phyloP scores from a whole-genome alignment of 2,113 vertebrate genomes.

The Balaeniceps rex region DNA sequence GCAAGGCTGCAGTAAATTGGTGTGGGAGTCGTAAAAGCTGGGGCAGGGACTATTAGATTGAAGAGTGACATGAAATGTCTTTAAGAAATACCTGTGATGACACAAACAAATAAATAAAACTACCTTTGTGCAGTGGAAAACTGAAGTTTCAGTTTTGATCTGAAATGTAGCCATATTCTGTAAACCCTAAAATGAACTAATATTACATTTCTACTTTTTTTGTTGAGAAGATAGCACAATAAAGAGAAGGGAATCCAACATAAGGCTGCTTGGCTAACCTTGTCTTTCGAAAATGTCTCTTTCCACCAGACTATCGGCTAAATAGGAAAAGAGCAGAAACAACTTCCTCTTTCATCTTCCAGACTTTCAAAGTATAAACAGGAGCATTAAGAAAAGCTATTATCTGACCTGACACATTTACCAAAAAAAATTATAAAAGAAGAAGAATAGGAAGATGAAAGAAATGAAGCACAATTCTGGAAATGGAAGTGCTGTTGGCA shows the following conservation, averaged over 20 bases:
- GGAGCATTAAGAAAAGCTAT: not conserved
- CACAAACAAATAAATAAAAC: not conserved
- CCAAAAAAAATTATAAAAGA: not conserved
- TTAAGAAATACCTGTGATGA: not conserved
- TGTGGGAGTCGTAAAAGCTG: not conserved
- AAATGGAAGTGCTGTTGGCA: not conserved
- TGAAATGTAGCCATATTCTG: not conserved
- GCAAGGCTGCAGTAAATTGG: not conserved
- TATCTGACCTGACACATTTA: not conserved
- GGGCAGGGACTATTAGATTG: not conserved
- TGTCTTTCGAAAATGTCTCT: not conserved
- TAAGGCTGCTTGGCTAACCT: not conserved
- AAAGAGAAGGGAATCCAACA: not conserved
- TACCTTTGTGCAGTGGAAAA: not conserved
- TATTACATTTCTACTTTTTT: not conserved
- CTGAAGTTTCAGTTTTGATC: not conserved
- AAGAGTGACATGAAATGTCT: not conserved
- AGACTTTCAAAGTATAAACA: not conserved
- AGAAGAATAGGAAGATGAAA: not conserved
- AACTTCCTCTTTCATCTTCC: not conserved
- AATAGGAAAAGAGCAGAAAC: not conserved
- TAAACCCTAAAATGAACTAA: not conserved
- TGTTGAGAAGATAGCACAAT: not conserved
- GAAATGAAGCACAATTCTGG: not conserved
- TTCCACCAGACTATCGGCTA: not conserved